Base-by-base conservation (phyloP, 2,888 invertebrate genomes). In the Plagodis dolabraria region DNA sequence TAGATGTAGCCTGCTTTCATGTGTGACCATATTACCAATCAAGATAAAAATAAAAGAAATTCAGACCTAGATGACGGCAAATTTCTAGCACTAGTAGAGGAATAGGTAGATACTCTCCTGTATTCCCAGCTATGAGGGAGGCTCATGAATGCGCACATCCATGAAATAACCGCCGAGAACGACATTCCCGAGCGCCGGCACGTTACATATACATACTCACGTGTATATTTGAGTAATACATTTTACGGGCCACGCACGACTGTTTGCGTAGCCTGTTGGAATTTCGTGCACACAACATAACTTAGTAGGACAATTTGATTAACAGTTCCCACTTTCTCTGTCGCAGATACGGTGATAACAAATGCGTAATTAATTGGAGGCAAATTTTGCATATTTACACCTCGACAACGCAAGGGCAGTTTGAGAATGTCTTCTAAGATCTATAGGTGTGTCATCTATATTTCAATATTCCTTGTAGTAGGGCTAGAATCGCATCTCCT, bases 181-280 rank as follows among this genome's bases (percentile, higher is more conserved):
- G 72, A 75, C 86, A 87, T 88, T 87, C 86, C 82, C 82, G 82
- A 72, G 79, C 76, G 76, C 71, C 76, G 67, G 68, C 67, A 73
- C 77, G 77, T 77, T 70, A 77, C 53, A 59, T 70, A 68, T 60
- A 51, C 46, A 74, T 40, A 40, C 7, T 4, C 9, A 8, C 40
- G 76, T 68, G 64, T 73, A 65, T 83, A 79, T 87, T 85, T 87
- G 82, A 79, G 80, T 85, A 86, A 87, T 87, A 87, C 74, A 86
- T 86, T 85, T 85, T 76, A 86, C 80, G 82, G 78, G 76, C 75
- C 76, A 77, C 77, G 83, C 71, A 82, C 82, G 80, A 83, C 79
- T 87, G 89, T 89, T 87, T 88, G 83, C 80, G 72, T 77, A 83
- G 81, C 68, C 72, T 70, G 75, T 69, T 76, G 83, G 87, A 87